These are phyloP conservation scores for Venturia canescens DNA, from an alignment of 1,140 invertebrate species.

Conservation along the genomic window DNA sequence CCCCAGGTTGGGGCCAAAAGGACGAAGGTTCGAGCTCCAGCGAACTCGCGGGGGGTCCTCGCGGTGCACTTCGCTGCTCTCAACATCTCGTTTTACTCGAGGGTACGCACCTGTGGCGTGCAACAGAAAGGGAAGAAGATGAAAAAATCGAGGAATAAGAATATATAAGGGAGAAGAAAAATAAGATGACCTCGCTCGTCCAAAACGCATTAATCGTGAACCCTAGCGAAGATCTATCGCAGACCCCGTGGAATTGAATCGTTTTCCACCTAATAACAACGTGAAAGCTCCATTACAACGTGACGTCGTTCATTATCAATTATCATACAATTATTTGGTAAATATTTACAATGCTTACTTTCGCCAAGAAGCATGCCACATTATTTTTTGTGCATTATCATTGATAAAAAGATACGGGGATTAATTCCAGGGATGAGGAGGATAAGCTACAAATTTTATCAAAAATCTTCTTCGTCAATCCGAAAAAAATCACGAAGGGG, in stretches of 20 bases:
- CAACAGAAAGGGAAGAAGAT: background rate
- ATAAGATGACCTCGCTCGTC: background rate
- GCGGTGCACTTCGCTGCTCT: background rate
- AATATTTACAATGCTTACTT: no score
- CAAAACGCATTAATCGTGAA: conserved; percentile 19
- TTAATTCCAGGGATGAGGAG: no score
- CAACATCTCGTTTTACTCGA: background rate
- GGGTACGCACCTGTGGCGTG: background rate
- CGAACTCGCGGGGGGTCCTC: conserved; percentile 35
- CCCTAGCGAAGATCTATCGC: conserved; percentile 29
- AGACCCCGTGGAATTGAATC: conserved; percentile 41
- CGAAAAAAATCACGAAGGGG: no score
- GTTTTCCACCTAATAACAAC: conserved; percentile 45
- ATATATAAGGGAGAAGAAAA: background rate
- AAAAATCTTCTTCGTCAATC: no score
- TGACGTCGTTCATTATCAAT: conserved; percentile 41
- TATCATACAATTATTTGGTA: conserved; percentile 12
- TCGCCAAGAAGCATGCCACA: no score
- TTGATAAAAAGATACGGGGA: no score
- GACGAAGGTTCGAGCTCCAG: conserved; percentile 2
- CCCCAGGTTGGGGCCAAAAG: background rate
- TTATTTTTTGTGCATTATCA: no score
- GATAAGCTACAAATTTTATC: no score
- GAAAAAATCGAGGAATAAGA: background rate
- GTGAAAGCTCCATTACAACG: conserved; percentile 41